Percentiles rank a stretch among this genome's conserved stretches.
Evolutionary conservation across 2,888 invertebrate species (phyloP).

Genomic region (Isoperla grammatica): DNA sequence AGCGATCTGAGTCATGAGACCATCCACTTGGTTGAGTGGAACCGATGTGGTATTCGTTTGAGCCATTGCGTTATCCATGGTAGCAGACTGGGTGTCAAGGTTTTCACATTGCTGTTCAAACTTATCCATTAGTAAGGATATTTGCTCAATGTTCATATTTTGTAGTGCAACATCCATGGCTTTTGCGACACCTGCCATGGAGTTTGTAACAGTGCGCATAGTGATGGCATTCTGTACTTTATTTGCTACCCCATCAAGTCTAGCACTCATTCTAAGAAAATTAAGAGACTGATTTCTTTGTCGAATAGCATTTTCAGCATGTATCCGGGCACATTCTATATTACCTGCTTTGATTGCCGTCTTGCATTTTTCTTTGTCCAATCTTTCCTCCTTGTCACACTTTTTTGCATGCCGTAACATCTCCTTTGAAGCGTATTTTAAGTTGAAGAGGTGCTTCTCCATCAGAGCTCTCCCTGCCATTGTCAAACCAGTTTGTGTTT

Average conservation of each 20-base stretch:
- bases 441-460: slow-evolving; percentile 76
- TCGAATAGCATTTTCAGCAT: slow-evolving; percentile 96
- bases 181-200: slow-evolving; percentile 95
- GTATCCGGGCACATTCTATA: slow-evolving; percentile 95
- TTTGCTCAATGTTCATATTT: slow-evolving; percentile 98
- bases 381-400: slow-evolving; percentile 95
- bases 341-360: slow-evolving; percentile 92
- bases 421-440: slow-evolving; percentile 98
- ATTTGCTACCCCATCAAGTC: slow-evolving; percentile 96
- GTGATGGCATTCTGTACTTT: slow-evolving; percentile 96
- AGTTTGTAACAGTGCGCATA: slow-evolving; percentile 86
- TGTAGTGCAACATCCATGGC: slow-evolving; percentile 99
- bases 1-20: slow-evolving; percentile 91
- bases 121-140: slow-evolving; percentile 88
- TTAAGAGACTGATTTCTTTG: slow-evolving; percentile 97
- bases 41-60: slow-evolving; percentile 95
- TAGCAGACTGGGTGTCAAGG: slow-evolving; percentile 95
- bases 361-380: slow-evolving; percentile 93
- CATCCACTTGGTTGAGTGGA: slow-evolving; percentile 93
- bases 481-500: too few species aligned
- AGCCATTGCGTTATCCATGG: slow-evolving; percentile 99
- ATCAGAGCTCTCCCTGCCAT: not conserved
- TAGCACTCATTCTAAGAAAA: slow-evolving; percentile 91
- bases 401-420: slow-evolving; percentile 93
- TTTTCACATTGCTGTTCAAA: slow-evolving; percentile 99